These are phyloP conservation scores for Drosophila aldrichi DNA, from an alignment of 2,888 invertebrate genomes.

Conservation along the genomic window DNA sequence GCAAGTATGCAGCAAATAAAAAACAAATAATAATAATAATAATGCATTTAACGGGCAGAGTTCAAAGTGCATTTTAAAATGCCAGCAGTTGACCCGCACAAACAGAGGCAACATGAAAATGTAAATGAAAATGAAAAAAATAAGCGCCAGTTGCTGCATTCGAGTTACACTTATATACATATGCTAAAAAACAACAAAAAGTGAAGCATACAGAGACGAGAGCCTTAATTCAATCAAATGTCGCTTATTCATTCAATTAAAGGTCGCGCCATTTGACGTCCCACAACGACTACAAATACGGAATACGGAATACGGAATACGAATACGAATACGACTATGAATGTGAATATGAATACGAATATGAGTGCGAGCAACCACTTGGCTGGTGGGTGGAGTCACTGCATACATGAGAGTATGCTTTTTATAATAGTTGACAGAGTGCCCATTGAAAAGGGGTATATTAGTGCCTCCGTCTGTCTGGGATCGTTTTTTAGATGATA, in stretches of 20 bases:
- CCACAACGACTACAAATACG: slow-evolving; percentile 51
- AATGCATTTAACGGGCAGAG: slow-evolving; percentile 35
- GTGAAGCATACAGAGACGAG: slow-evolving; percentile 24
- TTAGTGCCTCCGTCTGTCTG: not conserved
- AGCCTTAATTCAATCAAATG: slow-evolving; percentile 81
- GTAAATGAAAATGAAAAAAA: not conserved
- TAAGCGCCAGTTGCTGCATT: slow-evolving; percentile 47
- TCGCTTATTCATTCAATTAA: slow-evolving; percentile 83
- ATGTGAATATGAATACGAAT: slow-evolving; percentile 30
- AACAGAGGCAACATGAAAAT: slow-evolving; percentile 27
- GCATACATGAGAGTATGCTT: slow-evolving; percentile 23
- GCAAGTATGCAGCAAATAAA: not conserved
- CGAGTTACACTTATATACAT: slow-evolving; percentile 15
- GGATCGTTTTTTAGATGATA: no score
- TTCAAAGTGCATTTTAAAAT: slow-evolving; percentile 68
- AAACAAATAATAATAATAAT: slow-evolving; percentile 14
- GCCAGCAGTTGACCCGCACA: slow-evolving; percentile 45
- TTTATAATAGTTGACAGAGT: not conserved
- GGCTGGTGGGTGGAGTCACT: slow-evolving; percentile 1
- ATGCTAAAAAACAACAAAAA: slow-evolving; percentile 22
- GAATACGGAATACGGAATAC: slow-evolving; percentile 27
- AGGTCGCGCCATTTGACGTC: slow-evolving; percentile 82
- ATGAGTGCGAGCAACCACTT: slow-evolving; percentile 24
- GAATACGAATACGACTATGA: slow-evolving; percentile 28
- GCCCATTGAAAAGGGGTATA: not conserved